Conservation (phyloP, 2,888 invertebrate genomes). For the Xylocampa areola region DNA sequence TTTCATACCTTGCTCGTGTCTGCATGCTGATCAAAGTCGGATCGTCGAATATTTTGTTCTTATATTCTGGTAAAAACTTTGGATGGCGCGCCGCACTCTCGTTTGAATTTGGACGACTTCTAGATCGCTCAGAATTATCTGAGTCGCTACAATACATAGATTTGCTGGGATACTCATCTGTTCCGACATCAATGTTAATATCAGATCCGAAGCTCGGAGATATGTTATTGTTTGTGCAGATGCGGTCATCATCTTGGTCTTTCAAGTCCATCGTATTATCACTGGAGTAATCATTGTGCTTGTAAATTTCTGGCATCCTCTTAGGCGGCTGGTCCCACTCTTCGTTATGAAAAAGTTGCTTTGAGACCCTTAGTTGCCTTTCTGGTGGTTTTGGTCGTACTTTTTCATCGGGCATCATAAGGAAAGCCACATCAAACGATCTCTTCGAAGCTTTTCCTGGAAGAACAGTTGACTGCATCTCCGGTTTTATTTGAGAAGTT, state of each 20-base stretch:
- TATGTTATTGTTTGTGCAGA: conserved; percentile 83
- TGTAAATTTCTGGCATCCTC: conserved; percentile 82
- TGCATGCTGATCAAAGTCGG: conserved; percentile 88
- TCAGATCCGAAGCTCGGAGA: conserved; percentile 87
- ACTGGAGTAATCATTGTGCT: conserved; percentile 81
- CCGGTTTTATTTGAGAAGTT: conserved; percentile 82
- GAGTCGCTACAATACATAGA: conserved; percentile 87
- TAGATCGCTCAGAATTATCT: conserved; percentile 85
- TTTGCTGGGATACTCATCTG: conserved; percentile 87
- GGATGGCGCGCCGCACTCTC: conserved; percentile 88
- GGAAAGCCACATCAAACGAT: conserved; percentile 96
- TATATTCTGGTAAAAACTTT: conserved; percentile 87
- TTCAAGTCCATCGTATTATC: conserved; percentile 78
- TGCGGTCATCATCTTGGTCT: conserved; percentile 82
- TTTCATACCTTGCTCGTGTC: conserved; percentile 87
- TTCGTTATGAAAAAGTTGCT: conserved; percentile 85
- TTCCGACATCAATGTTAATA: conserved; percentile 87
- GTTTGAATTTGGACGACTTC: conserved; percentile 88
- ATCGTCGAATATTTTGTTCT: conserved; percentile 91
- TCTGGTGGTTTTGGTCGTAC: conserved; percentile 91
- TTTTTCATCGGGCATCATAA: conserved; percentile 96
- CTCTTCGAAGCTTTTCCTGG: conserved; percentile 91
- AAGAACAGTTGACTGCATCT: conserved; percentile 79
- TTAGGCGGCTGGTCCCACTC: conserved; percentile 85
- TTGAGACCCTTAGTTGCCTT: conserved; percentile 87